A percentile compares a stretch with the other conserved stretches of the same genome.
These are phyloP conservation scores for Corythornis vintsioides DNA, from an alignment of 2,113 vertebrate species.

Conservation along the genomic window DNA sequence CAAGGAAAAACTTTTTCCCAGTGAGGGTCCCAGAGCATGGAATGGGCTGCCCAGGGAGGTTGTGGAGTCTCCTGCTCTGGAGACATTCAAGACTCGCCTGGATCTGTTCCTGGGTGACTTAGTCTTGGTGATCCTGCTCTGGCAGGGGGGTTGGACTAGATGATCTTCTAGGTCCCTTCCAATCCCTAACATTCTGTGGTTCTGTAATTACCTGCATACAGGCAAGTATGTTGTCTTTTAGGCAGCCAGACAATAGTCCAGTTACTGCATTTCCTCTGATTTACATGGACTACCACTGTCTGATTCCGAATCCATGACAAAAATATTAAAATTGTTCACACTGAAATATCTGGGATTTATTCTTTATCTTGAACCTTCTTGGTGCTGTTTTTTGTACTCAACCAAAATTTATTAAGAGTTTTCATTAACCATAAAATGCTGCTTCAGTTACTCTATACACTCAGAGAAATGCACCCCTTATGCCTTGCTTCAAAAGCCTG, in stretches of 20 bases:
- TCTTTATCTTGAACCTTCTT: background rate
- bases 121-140: too few relatives aligned
- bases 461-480: background rate
- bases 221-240: background rate
- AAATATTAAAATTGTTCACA: background rate
- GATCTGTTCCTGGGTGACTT: too few relatives aligned
- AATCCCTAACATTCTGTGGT: too few relatives aligned
- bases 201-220: background rate
- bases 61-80: too few relatives aligned
- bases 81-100: too few relatives aligned
- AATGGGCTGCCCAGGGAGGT: too few relatives aligned
- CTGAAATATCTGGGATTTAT: conserved; percentile 7
- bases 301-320: background rate
- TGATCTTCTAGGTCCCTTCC: too few relatives aligned
- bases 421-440: conserved; percentile 38
- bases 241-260: background rate
- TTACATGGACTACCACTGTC: background rate
- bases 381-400: background rate
- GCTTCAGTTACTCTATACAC: background rate
- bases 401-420: background rate
- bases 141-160: too few relatives aligned
- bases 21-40: too few relatives aligned
- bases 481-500: conserved; percentile 10
- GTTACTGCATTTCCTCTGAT: background rate
- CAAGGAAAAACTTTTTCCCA: too few relatives aligned